Base-by-base conservation (phyloP, 1,140 invertebrate genomes). In the Drosophila fuyamai region DNA sequence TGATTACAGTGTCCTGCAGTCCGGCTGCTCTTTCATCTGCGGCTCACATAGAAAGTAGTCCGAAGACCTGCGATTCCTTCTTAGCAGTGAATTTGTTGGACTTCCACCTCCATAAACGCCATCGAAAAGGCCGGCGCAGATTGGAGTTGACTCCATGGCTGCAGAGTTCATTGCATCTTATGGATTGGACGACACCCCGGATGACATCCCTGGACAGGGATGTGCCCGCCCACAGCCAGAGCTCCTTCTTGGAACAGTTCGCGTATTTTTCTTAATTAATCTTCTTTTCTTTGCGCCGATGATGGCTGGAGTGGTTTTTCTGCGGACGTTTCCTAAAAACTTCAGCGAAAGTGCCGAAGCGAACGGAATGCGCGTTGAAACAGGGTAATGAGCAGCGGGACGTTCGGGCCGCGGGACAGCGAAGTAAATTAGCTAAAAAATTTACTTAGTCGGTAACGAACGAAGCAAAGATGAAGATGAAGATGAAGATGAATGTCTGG, bases 211-310 rank as follows among this genome's bases (percentile, higher is more conserved):
- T 23, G 23, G 23, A 2, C 23, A 23, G 23, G 23, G 3, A 23
- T 23, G 23, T 4, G 23, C 23, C 23, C 23, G 23, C 23, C 38
- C 12, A 7, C 1, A 10, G n/a, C 29, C 29, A 14, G 40, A n/a
- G 1, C 40, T 41, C n/a, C 16, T 32, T 32, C 29, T 50, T 12
- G 41, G 74, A 74, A 77, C 80, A 72, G 62, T 62, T 83, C 73
- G 80, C 80, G 82, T 83, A 85, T 83, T 83, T 85, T 80, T 80
- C 77, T 58, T 85, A 85, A 85, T 85, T 85, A 85, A 85, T 85
- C 82, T 85, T 85, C 73, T 80, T 83, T 71, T 79, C 68, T 65
- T 73, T 72, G n/a, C 41, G 47, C 68, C 65, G 65, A 57, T 68
- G 73, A 54, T 54, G 60, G 72, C 51, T 38, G 47, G 40, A 51